Conservation (phyloP, 2,888 invertebrate species). For the Incurvaria masculella region DNA sequence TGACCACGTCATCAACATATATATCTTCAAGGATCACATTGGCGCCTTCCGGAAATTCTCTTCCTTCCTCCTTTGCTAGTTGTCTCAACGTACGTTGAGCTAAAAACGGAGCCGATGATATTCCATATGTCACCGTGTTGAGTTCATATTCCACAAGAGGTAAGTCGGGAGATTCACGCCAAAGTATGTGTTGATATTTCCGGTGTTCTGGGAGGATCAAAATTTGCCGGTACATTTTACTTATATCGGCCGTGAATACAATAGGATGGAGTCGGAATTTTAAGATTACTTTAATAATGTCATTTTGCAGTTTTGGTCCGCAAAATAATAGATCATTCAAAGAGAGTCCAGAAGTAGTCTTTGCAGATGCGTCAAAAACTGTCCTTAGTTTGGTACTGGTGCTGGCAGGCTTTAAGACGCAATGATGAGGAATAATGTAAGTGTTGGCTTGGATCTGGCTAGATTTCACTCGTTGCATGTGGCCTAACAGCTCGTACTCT, state of each 20-base stretch:
- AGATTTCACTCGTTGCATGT: slow-evolving; percentile 14
- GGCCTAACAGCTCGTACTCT: slow-evolving; percentile 15
- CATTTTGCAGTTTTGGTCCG: slow-evolving; percentile 18
- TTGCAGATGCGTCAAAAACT: slow-evolving; percentile 18
- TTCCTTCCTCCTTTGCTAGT: too few species aligned
- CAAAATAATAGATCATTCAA: slow-evolving; percentile 15
- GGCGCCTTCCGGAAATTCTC: too few species aligned
- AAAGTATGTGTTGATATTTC: slow-evolving; percentile 4
- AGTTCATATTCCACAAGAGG: too few species aligned
- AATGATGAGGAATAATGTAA: slow-evolving; percentile 13
- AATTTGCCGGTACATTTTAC: slow-evolving; percentile 7
- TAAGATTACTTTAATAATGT: slow-evolving; percentile 15
- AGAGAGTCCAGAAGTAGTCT: slow-evolving; percentile 10
- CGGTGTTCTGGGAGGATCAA: slow-evolving; percentile 1
- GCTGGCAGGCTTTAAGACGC: slow-evolving; percentile 12
- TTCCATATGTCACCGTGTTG: too few species aligned
- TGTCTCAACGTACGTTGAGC: too few species aligned
- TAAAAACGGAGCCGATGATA: too few species aligned
- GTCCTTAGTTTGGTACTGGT: slow-evolving; percentile 17
- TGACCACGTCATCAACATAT: too few species aligned
- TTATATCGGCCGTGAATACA: slow-evolving; percentile 16
- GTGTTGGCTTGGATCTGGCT: too few species aligned
- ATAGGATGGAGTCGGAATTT: slow-evolving; percentile 14
- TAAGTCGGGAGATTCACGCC: neutral
- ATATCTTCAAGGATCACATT: too few species aligned